These are phyloP conservation scores for Perca flavescens DNA, from an alignment of 2,113 vertebrate species.

Conservation along the genomic window DNA sequence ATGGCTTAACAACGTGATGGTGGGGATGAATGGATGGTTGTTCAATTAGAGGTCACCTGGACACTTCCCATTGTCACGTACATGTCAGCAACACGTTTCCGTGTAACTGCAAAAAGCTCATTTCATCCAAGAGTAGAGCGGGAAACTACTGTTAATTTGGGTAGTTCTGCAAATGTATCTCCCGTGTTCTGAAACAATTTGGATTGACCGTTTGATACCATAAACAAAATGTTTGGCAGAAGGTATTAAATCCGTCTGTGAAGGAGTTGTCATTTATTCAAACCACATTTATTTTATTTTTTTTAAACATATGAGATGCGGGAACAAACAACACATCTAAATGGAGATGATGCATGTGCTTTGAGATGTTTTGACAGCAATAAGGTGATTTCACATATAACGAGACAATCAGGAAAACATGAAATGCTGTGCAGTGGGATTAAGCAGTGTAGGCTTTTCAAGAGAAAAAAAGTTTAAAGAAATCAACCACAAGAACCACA, in stretches of 20 bases:
- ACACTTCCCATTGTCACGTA: conserved; percentile 68
- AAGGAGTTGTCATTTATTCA: conserved; percentile 58
- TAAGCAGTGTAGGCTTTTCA: neutral
- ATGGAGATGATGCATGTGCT: conserved; percentile 61
- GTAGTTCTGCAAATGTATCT: conserved; percentile 20
- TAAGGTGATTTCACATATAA: conserved; percentile 60
- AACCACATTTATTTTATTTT: conserved; percentile 36
- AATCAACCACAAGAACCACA: conserved; percentile 30
- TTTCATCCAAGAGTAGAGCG: conserved; percentile 1
- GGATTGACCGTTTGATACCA: neutral
- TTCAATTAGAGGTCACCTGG: conserved; percentile 75
- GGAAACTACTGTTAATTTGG: conserved; percentile 3
- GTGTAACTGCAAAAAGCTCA: neutral
- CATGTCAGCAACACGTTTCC: conserved; percentile 1
- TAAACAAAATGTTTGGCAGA: conserved; percentile 6
- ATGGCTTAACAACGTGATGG: conserved; percentile 54
- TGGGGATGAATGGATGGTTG: conserved; percentile 51
- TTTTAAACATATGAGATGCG: conserved; percentile 58
- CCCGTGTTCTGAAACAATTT: conserved; percentile 16
- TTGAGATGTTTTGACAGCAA: conserved; percentile 56
- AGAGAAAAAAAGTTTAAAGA: conserved; percentile 16
- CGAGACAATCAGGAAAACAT: conserved; percentile 54
- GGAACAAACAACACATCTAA: conserved; percentile 59
- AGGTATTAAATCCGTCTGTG: conserved; percentile 49
- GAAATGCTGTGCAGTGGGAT: conserved; percentile 28